Evolutionary conservation across 2,888 invertebrate genomes (phyloP).

Genomic region (Empis stercorea): DNA sequence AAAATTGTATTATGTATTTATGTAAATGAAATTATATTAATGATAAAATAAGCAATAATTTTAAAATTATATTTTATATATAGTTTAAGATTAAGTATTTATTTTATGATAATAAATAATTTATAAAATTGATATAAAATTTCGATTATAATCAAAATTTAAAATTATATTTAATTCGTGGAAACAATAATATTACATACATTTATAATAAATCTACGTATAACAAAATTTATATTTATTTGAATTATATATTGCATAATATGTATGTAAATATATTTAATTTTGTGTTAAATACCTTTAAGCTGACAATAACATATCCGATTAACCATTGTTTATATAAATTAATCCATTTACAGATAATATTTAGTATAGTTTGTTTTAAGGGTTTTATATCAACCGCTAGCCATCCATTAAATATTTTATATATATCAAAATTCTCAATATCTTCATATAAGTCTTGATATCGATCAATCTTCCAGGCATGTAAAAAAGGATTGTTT

Average conservation of each 20-base stretch:
- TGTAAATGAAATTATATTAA: too few relatives aligned
- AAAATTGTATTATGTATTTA: too few relatives aligned
- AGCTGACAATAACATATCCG: constrained; percentile 64
- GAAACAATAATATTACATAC: too few relatives aligned
- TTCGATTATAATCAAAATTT: too few relatives aligned
- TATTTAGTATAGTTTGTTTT: constrained; percentile 72
- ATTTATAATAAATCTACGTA: too few relatives aligned
- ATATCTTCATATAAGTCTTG: constrained; percentile 28
- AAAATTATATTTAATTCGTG: too few relatives aligned
- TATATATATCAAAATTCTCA: constrained; percentile 32
- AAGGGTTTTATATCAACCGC: constrained; percentile 63
- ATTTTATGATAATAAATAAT: too few relatives aligned
- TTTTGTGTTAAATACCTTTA: constrained; percentile 20
- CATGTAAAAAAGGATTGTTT: constrained; percentile 23
- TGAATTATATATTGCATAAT: not conserved
- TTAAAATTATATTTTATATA: too few relatives aligned
- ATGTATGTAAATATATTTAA: not conserved
- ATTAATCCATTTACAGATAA: constrained; percentile 80
- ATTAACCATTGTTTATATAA: constrained; percentile 76
- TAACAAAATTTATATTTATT: too few relatives aligned
- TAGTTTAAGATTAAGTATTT: too few relatives aligned
- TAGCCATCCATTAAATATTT: constrained; percentile 64
- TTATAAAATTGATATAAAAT: too few relatives aligned
- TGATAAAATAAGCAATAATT: too few relatives aligned
- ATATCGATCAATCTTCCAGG: constrained; percentile 29